phyloP scores from a whole-genome alignment of 2,113 vertebrate species.

The Hippocampus barbouri region DNA sequence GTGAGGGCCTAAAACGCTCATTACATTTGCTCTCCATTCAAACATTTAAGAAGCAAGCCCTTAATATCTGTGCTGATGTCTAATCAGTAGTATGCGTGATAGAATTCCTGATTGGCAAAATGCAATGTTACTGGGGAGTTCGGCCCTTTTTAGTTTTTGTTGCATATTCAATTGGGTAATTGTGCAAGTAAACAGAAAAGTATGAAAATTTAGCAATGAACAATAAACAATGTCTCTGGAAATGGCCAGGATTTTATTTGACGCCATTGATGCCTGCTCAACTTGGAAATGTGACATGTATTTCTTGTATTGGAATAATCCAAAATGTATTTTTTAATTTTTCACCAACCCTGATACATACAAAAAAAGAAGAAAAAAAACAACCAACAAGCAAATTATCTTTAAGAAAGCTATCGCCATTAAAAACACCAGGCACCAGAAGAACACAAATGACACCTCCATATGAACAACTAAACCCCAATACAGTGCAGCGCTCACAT shows the following conservation, averaged over 20 bases:
- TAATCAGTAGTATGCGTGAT: conserved; percentile 5
- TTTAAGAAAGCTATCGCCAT: conserved; percentile 8
- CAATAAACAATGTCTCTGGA: background rate
- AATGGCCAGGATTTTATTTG: conserved; percentile 10
- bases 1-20: background rate
- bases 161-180: conserved; percentile 52
- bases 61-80: conserved; percentile 25
- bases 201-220: background rate
- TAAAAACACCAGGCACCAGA: conserved; percentile 44
- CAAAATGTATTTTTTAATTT: background rate
- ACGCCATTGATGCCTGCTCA: conserved; percentile 16
- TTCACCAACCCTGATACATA: conserved; percentile 16
- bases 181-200: conserved; percentile 28
- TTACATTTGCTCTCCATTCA: background rate
- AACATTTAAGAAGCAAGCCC: conserved; percentile 16
- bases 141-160: conserved; percentile 46
- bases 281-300: background rate
- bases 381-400: conserved; percentile 7
- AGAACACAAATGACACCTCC: conserved; percentile 24
- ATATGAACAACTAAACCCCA: conserved; percentile 35
- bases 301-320: conserved; percentile 2
- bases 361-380: background rate
- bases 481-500: conserved; percentile 47
- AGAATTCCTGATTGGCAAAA: conserved; percentile 20
- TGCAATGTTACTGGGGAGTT: conserved; percentile 20